Percentiles rank a stretch among this genome's conserved stretches.
Conservation (phyloP, 64 coral and sea anemone genomes). For the Anthopleura sola region DNA sequence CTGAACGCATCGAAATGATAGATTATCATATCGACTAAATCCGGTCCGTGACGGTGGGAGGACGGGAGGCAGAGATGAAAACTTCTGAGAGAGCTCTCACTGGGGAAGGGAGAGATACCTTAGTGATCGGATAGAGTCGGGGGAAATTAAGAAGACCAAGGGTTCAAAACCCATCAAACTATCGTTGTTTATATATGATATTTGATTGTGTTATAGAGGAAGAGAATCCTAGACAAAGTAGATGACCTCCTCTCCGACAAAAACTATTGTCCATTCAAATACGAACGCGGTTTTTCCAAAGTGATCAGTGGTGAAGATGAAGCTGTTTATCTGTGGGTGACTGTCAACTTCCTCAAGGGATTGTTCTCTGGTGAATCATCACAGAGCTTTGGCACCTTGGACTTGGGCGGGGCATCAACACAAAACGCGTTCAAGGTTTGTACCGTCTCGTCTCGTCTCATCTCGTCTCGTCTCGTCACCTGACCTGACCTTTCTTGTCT, state of each 20-base stretch:
- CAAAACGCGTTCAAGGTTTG: slow-evolving; percentile 40
- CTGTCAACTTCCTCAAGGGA: slow-evolving; percentile 36
- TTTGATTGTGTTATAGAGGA: neutral
- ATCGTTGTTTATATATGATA: too few species aligned
- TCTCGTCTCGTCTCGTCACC: too few species aligned
- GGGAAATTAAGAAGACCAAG: too few species aligned
- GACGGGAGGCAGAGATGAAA: too few species aligned
- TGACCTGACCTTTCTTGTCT: too few species aligned
- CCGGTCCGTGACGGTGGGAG: too few species aligned
- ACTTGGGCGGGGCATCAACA: slow-evolving; percentile 39
- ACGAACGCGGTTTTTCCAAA: neutral
- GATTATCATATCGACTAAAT: too few species aligned
- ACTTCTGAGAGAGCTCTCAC: too few species aligned
- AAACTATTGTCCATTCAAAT: slow-evolving; percentile 18
- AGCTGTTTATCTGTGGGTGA: slow-evolving; percentile 30
- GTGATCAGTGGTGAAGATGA: slow-evolving; percentile 17
- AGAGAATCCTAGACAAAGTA: slow-evolving; percentile 24
- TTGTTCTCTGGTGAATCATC: neutral
- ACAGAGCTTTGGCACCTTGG: neutral
- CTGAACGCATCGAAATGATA: too few species aligned
- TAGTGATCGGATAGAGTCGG: too few species aligned
- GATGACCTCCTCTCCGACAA: slow-evolving; percentile 23
- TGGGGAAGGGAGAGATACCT: too few species aligned
- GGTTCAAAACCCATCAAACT: too few species aligned
- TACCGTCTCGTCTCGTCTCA: neutral